These are phyloP conservation scores for Passer domesticus DNA, from an alignment of 2,113 vertebrate genomes.

Conservation along the genomic window DNA sequence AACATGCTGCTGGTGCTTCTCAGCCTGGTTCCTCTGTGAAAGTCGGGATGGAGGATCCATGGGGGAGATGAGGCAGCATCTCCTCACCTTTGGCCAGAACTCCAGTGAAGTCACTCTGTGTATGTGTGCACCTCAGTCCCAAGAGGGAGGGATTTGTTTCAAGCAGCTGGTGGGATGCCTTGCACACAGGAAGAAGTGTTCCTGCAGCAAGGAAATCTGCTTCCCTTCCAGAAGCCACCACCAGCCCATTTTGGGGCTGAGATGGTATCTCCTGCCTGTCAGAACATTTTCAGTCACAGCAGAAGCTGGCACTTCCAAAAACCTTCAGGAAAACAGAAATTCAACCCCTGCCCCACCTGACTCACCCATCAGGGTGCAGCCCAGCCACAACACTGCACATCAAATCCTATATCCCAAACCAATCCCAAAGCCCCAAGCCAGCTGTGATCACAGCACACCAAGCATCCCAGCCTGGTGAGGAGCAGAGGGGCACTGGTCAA, in stretches of 20 bases:
- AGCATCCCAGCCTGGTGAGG: not conserved
- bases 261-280: not conserved
- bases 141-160: not conserved
- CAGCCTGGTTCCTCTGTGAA: not conserved
- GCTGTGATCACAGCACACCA: rapidly evolving
- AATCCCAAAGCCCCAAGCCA: not conserved
- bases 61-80: not conserved
- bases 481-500: not conserved
- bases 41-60: not conserved
- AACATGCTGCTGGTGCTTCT: not conserved
- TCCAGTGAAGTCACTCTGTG: rapidly evolving
- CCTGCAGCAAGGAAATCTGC: not conserved
- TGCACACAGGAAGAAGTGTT: not conserved
- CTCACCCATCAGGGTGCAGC: not conserved
- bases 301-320: not conserved
- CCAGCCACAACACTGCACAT: not conserved
- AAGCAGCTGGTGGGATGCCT: not conserved
- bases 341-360: not conserved
- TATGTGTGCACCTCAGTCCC: not conserved
- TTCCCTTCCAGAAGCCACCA: not conserved
- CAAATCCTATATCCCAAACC: not conserved
- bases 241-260: not conserved
- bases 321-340: not conserved
- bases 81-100: not conserved
- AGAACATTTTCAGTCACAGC: not conserved